A percentile compares a stretch with the other conserved stretches of the same genome.
Conservation (phyloP, 2,797 vertebrate genomes). For the Rallus crepitans region DNA sequence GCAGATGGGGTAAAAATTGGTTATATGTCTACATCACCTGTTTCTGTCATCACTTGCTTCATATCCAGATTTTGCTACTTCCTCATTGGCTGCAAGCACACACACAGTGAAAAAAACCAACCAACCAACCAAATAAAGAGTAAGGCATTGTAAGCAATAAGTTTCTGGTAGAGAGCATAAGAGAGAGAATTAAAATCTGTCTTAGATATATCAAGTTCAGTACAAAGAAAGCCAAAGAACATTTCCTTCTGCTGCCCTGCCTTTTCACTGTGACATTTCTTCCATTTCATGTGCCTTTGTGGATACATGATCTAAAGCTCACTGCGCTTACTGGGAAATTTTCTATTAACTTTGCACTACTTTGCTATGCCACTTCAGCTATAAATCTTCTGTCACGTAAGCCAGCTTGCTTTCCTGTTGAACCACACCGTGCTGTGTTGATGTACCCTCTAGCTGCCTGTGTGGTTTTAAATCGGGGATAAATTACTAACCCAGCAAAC, state of each 20-base stretch:
- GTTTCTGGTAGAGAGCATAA: neutral
- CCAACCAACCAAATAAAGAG: neutral
- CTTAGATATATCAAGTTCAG: neutral
- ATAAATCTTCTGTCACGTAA: neutral
- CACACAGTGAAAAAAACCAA: neutral
- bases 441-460: neutral
- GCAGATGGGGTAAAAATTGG: fast-evolving
- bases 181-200: neutral
- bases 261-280: neutral
- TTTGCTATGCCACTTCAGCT: neutral
- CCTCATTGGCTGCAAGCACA: neutral
- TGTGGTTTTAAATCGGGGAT: neutral
- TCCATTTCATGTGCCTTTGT: neutral
- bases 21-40: neutral
- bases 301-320: neutral
- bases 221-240: neutral
- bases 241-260: neutral
- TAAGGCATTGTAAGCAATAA: neutral
- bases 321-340: neutral
- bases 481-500: neutral
- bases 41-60: neutral
- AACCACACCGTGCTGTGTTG: fast-evolving
- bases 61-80: neutral
- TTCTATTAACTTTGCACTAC: neutral
- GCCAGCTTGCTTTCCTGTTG: neutral